A percentile compares a stretch with the other conserved stretches of the same genome.
Conservation (phyloP, 2,113 vertebrate species). For the Chloropsis hardwickii region DNA sequence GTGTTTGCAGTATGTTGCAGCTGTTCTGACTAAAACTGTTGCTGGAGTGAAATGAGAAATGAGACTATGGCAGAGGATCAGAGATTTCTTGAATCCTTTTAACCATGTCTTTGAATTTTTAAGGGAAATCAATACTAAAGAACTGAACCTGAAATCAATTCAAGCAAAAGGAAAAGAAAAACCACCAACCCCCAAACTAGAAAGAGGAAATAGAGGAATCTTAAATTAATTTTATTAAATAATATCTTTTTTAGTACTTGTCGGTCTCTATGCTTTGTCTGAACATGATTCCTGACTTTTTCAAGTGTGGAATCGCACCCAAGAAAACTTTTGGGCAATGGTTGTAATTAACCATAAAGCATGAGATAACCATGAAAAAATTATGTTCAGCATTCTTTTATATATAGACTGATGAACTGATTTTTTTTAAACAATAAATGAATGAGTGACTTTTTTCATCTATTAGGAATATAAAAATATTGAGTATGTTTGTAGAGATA, state of each 20-base stretch:
- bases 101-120: not conserved
- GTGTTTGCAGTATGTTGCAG: not conserved
- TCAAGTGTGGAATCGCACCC: not conserved
- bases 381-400: not conserved
- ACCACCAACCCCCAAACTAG: accelerated
- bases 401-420: not conserved
- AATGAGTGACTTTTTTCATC: accelerated
- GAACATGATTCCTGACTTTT: not conserved
- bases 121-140: not conserved
- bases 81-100: not conserved
- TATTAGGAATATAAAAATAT: not conserved
- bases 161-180: not conserved
- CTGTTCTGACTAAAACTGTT: not conserved
- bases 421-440: not conserved
- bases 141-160: not conserved
- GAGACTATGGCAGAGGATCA: not conserved
- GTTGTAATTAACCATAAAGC: not conserved
- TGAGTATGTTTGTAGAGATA: not conserved
- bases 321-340: not conserved
- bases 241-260: not conserved
- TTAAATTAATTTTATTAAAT: not conserved
- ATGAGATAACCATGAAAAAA: not conserved
- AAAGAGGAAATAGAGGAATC: not conserved
- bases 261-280: not conserved
- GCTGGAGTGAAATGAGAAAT: not conserved